phyloP scores from a whole-genome alignment of 2,888 invertebrate species.

The Caenorhabditis imperialis region DNA sequence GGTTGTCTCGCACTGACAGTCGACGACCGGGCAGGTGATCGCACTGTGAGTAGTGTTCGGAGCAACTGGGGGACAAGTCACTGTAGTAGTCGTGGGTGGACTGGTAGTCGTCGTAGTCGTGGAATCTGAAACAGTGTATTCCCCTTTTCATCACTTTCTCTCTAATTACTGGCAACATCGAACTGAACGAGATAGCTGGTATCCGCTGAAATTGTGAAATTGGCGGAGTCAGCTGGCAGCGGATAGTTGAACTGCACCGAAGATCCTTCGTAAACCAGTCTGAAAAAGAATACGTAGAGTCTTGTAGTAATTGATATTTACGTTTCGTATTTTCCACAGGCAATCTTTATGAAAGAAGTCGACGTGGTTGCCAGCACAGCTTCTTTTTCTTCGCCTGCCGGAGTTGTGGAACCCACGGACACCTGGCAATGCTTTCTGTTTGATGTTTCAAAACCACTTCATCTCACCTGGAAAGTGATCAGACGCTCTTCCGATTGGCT shows the following conservation, averaged over 20 bases:
- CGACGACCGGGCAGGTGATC: slow-evolving; percentile 1
- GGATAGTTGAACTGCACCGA: neutral
- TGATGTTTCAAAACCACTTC: neutral
- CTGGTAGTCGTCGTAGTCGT: neutral
- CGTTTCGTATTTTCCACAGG: neutral
- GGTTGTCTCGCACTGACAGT: neutral
- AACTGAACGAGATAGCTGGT: slow-evolving; percentile 19
- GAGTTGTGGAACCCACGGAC: neutral
- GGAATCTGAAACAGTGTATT: neutral
- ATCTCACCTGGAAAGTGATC: neutral
- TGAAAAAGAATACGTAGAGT: no score
- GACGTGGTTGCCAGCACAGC: neutral
- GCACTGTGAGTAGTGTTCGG: no score
- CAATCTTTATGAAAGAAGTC: neutral
- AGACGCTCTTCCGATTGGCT: no score
- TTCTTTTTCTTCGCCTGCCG: neutral
- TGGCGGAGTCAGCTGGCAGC: neutral
- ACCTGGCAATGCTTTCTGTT: neutral
- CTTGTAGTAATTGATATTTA: neutral
- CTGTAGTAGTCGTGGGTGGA: neutral
- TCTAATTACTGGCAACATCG: neutral
- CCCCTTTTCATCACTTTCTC: no score
- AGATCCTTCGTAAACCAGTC: neutral
- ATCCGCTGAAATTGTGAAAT: neutral
- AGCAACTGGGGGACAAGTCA: slow-evolving; percentile 6